Percentiles rank a stretch among this genome's conserved stretches.
Evolutionary conservation across 2,113 vertebrate genomes (phyloP).

Genomic region (Phrynosoma blainvillii): DNA sequence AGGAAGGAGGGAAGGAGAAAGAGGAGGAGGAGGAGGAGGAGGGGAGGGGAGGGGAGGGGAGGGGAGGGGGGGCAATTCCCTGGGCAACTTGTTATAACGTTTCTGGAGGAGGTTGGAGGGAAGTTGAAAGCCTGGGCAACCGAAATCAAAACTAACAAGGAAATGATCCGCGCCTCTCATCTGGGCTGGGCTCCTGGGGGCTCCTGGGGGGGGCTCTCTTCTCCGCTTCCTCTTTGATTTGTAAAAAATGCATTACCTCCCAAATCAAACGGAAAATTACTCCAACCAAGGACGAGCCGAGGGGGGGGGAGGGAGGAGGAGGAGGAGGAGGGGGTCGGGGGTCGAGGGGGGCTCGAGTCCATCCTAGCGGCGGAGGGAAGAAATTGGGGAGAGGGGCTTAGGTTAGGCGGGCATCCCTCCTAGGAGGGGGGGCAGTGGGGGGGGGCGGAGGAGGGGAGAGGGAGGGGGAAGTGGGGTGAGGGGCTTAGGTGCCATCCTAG

Average conservation of each 20-base stretch:
- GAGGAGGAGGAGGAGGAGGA: neutral
- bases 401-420: too few species aligned
- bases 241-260: slow-evolving; percentile 92
- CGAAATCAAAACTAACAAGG: slow-evolving; percentile 94
- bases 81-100: slow-evolving; percentile 97
- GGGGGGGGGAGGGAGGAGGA: slow-evolving; percentile 5
- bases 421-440: too few species aligned
- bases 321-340: too few species aligned
- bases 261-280: slow-evolving; percentile 92
- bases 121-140: slow-evolving; percentile 91
- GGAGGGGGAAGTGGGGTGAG: neutral
- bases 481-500: too few species aligned
- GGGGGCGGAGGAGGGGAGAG: neutral
- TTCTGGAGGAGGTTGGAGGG: slow-evolving; percentile 92
- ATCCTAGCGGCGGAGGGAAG: neutral
- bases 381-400: neutral
- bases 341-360: neutral
- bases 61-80: slow-evolving; percentile 78
- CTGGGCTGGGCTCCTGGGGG: slow-evolving; percentile 77
- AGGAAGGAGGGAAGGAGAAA: too few species aligned
- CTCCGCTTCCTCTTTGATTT: slow-evolving; percentile 87
- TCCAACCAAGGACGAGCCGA: slow-evolving; percentile 73
- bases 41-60: neutral
- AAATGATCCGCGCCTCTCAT: slow-evolving; percentile 89
- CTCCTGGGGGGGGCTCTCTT: slow-evolving; percentile 61